Base-by-base conservation (phyloP, 2,888 invertebrate genomes). In the Iphiclides podalirius region DNA sequence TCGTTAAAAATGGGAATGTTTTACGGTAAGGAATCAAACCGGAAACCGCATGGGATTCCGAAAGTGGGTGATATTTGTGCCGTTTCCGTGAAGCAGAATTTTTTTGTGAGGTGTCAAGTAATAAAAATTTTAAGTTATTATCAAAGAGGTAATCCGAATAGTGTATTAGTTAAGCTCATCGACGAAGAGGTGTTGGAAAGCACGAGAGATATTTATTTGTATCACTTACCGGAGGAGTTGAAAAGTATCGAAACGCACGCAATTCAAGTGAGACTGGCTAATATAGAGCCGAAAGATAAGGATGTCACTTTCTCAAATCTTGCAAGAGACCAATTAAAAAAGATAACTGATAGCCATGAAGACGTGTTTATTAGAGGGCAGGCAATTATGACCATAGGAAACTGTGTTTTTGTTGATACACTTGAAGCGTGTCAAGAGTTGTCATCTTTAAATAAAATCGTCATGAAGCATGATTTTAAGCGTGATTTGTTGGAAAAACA, bases 351-450 rank as follows among this genome's bases (percentile, higher is more conserved):
- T 1, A 60, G 58, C 9, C 72, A 79, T 28, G 74, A 79, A n/a
- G 71, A 77, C 14, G 17, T 81, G n/a, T 78, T 75, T 42, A 59
- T 90, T 54, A 77, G 75, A 54, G 90, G 83, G 2, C 72, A 90
- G 66, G 85, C 93, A 28, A 69, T 75, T 4, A 67, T 93, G 54
- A 90, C 92, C 40, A 64, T 94, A 17, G 91, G 91, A 0, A 89
- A 92, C 52, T 90, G 89, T 0, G 66, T 94, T 28, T 93, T 94
- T 88, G 78, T 94, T 1, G 90, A 93, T 44, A 91, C 92, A 1
- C 67, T 94, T 31, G 90, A 91, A 63, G 82, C 90, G 17, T 89
- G 91, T 52, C 89, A 90, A 54, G 82, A 90, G 49, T 71, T 93
- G 14, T 68, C 80, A 0, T 74, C 85, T 2, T 57, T 83, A 1